Base-by-base conservation (phyloP, 64 coral and sea anemone species). In the Catalaphyllia jardinei region DNA sequence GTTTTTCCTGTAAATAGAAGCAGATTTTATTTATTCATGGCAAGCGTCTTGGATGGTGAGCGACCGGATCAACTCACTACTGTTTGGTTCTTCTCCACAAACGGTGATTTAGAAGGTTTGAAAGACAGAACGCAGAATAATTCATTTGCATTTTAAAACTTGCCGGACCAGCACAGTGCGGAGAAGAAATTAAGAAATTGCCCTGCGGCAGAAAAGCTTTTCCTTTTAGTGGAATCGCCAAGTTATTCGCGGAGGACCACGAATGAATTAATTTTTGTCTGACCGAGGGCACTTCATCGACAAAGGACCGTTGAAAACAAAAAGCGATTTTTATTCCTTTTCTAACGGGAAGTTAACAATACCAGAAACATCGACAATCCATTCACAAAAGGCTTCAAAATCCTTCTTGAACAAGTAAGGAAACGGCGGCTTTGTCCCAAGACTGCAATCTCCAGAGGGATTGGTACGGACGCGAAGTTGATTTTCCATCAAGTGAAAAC, bases 1-100 rank as follows among this genome's bases (percentile, higher is more conserved):
- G 22, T 24, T 69, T 27, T 24, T 69, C 24, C 65, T 69, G 65
- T 61, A n/a, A 15, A 61, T 18, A 50, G 18, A 28, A 71, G n/a
- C 69, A 35, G 30, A 4, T 10, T 71, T 85, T 85, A 85, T 71
- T 85, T 71, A 85, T 85, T 85, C 22, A 85, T 85, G 81, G 71
- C 10, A 71, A 10, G 38, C 35, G 81, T 85, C 81, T 67, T 35
- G 81, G 16, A 2, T 71, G 81, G 2, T 67, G 30, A 65, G 29
- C n/a, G 62, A 8, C 46, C 61, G 17, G 28, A 65, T 27, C 10
- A 71, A 57, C 10, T 57, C 54, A 15, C 10, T 14, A 12, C n/a
- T 33, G 25, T n/a, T 83, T 64, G 61, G 16, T 16, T 24, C 24
- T 52, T 75, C 60, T 14, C 39, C 42, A 71, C 49, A 71, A 52